Conservation (phyloP, 2,797 vertebrate species). For the Helarctos malayanus region DNA sequence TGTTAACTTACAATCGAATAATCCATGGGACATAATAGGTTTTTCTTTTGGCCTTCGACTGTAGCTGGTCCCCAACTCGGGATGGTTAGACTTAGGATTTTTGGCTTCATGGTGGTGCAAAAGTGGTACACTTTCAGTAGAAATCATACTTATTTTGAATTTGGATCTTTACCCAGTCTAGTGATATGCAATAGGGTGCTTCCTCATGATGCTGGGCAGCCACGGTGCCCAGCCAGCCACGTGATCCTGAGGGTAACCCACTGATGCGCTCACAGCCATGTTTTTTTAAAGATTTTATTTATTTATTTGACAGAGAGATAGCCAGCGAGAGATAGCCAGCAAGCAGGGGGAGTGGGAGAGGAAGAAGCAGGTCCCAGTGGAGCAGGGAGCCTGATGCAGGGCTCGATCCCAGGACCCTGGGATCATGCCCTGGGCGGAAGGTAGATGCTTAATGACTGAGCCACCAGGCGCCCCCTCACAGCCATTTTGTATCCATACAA, state of each 20-base stretch:
- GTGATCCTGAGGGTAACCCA: not conserved
- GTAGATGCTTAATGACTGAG: no score
- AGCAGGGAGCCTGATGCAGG: no score
- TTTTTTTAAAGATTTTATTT: no score
- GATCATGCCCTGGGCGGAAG: no score
- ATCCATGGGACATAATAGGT: not conserved
- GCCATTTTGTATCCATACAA: not conserved
- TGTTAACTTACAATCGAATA: not conserved
- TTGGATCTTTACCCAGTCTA: not conserved
- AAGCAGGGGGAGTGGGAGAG: no score
- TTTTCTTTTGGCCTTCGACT: constrained; percentile 20
- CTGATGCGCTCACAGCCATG: not conserved
- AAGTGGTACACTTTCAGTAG: not conserved
- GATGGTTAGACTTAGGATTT: not conserved
- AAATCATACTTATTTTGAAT: not conserved
- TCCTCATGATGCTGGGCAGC: not conserved
- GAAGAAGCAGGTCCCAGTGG: no score
- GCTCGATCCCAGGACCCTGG: no score
- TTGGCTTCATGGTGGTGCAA: not conserved
- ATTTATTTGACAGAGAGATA: no score
- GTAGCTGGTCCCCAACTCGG: not conserved
- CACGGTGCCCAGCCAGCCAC: not conserved
- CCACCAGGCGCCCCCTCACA: not conserved
- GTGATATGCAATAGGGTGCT: not conserved
- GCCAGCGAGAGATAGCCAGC: no score